Conservation (phyloP, 2,888 invertebrate species). For the Drosophila acutilabella region DNA sequence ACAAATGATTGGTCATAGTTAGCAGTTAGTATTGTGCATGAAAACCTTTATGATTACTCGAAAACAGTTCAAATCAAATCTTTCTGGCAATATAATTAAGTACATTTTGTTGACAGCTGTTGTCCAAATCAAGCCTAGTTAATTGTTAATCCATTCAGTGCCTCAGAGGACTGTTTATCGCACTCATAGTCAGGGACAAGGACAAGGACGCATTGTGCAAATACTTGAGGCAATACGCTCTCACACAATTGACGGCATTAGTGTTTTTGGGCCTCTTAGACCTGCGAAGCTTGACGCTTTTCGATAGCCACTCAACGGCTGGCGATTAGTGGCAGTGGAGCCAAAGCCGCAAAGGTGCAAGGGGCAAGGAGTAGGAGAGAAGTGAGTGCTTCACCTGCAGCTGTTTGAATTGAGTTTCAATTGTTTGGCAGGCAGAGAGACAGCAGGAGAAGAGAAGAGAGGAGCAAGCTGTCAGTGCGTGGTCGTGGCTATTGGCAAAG, state of each 20-base stretch:
- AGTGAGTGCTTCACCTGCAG: conserved; percentile 56
- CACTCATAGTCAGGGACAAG: conserved; percentile 70
- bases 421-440: conserved; percentile 39
- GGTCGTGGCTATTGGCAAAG: conserved; percentile 70
- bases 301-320: conserved; percentile 69
- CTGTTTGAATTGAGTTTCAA: conserved; percentile 53
- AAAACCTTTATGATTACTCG: too few relatives aligned
- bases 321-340: conserved; percentile 59
- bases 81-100: neutral
- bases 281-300: conserved; percentile 61
- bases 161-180: conserved; percentile 12
- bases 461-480: conserved; percentile 47
- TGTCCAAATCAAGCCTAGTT: conserved; percentile 2
- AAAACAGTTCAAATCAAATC: too few relatives aligned
- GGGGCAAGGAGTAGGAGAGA: neutral
- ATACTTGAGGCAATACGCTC: conserved; percentile 53
- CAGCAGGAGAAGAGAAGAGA: neutral
- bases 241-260: conserved; percentile 58
- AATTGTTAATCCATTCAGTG: conserved; percentile 27
- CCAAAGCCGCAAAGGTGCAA: neutral
- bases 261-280: conserved; percentile 53
- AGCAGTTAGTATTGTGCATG: neutral
- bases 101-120: neutral
- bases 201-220: conserved; percentile 78
- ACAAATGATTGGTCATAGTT: neutral